phyloP scores from a whole-genome alignment of 2,797 vertebrate species.

The Acridotheres tristis region DNA sequence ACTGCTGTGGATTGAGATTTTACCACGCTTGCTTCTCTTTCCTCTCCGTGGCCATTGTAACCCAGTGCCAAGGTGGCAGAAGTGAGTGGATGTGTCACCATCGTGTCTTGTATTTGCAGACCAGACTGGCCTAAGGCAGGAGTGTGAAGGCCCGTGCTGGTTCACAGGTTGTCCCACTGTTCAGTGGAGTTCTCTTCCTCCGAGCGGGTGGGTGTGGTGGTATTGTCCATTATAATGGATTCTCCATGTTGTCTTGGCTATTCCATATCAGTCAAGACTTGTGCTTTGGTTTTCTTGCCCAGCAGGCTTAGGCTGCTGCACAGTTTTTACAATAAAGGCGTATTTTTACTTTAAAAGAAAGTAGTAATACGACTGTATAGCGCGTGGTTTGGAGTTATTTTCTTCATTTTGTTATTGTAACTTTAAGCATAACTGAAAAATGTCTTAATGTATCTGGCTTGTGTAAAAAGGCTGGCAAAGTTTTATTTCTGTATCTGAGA shows the following conservation, averaged over 20 bases:
- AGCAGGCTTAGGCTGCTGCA: background rate
- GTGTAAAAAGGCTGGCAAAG: background rate
- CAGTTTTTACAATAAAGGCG: background rate
- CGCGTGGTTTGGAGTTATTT: background rate
- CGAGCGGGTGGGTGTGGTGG: background rate
- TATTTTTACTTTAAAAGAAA: background rate
- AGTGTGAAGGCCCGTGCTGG: background rate
- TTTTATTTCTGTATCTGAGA: background rate
- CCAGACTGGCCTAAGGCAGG: background rate
- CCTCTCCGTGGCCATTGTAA: background rate
- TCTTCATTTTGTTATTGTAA: background rate
- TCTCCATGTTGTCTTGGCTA: background rate
- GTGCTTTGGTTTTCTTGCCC: background rate
- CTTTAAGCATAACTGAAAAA: background rate
- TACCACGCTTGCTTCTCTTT: background rate
- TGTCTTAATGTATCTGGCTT: background rate
- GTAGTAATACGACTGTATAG: background rate
- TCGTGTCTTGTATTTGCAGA: background rate
- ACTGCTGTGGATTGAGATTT: background rate
- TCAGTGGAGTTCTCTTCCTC: background rate
- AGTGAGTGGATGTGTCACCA: background rate
- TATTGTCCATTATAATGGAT: background rate
- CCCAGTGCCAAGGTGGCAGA: background rate
- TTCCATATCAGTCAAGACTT: background rate
- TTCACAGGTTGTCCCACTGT: background rate